phyloP scores from a whole-genome alignment of 2,113 vertebrate genomes.

The Oncorhynchus tshawytscha region DNA sequence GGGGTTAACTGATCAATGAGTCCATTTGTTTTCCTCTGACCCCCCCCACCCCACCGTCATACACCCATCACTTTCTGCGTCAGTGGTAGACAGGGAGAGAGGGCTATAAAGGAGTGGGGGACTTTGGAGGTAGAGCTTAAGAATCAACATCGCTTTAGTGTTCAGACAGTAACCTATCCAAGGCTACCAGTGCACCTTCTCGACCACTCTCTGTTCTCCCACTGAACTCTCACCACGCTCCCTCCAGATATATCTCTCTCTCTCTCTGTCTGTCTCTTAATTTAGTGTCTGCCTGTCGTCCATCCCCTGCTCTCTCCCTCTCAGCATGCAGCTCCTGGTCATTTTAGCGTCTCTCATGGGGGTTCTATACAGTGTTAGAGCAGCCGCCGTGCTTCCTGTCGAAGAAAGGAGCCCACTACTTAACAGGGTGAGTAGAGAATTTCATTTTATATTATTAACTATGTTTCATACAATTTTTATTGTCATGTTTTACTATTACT shows the following conservation, averaged over 20 bases:
- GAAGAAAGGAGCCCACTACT: conserved; percentile 78
- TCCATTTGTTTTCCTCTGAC: conserved; percentile 68
- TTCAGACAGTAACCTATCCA: conserved; percentile 45
- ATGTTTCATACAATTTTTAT: neutral
- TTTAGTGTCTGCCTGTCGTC: conserved; percentile 35
- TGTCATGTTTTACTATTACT: neutral
- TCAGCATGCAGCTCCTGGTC: conserved; percentile 79
- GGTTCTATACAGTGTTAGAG: conserved; percentile 77
- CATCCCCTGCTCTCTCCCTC: conserved; percentile 49
- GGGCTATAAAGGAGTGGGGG: conserved; percentile 74
- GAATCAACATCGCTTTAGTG: conserved; percentile 55
- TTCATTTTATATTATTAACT: neutral
- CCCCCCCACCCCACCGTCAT: conserved; percentile 39
- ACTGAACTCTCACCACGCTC: conserved; percentile 33
- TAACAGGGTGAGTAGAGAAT: conserved; percentile 76
- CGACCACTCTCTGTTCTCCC: conserved; percentile 23
- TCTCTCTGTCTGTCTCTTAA: conserved; percentile 18
- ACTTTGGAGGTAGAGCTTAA: conserved; percentile 67
- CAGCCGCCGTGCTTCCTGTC: conserved; percentile 75
- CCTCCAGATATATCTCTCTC: conserved; percentile 26
- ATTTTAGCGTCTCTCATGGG: conserved; percentile 80
- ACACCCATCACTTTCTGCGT: conserved; percentile 72
- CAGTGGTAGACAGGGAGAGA: conserved; percentile 59
- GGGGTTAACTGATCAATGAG: conserved; percentile 60
- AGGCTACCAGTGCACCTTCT: conserved; percentile 30